These are phyloP conservation scores for Cranoglanis bouderius DNA, from an alignment of 2,113 vertebrate species.

Conservation along the genomic window DNA sequence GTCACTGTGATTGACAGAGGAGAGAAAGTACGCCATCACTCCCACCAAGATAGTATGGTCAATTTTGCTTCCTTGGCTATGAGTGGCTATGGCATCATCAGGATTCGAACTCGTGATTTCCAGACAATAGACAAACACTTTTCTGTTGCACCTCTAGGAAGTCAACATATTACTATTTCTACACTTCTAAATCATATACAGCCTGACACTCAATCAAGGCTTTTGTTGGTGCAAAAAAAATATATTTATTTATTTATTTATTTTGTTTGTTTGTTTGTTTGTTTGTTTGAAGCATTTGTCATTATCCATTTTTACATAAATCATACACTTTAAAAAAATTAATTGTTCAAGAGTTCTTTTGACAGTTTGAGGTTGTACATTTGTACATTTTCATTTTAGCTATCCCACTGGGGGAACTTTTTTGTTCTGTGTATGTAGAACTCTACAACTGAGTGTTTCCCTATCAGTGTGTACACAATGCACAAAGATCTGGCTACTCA, in stretches of 20 bases:
- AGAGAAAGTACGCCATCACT: neutral
- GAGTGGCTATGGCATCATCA: neutral
- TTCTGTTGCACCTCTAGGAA: neutral
- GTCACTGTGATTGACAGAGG: neutral
- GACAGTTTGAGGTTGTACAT: neutral
- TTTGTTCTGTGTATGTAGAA: neutral
- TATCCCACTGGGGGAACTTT: neutral
- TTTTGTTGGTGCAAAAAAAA: neutral
- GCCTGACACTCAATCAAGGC: neutral
- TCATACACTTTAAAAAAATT: neutral
- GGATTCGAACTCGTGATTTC: neutral
- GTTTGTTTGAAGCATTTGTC: neutral
- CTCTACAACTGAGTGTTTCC: neutral
- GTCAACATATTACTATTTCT: neutral
- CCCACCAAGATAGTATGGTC: neutral
- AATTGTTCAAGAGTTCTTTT: neutral
- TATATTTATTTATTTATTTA: too few species aligned
- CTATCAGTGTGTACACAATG: constrained; percentile 21
- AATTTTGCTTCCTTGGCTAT: neutral
- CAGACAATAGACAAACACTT: neutral
- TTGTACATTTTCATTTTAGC: neutral
- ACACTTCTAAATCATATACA: neutral
- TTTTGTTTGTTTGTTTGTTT: too few species aligned
- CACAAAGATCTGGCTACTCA: constrained; percentile 7
- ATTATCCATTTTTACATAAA: neutral